A percentile compares a stretch with the other conserved stretches of the same genome.
These are phyloP conservation scores for Chaetura pelagica DNA, from an alignment of 2,113 vertebrate genomes.

Conservation along the genomic window DNA sequence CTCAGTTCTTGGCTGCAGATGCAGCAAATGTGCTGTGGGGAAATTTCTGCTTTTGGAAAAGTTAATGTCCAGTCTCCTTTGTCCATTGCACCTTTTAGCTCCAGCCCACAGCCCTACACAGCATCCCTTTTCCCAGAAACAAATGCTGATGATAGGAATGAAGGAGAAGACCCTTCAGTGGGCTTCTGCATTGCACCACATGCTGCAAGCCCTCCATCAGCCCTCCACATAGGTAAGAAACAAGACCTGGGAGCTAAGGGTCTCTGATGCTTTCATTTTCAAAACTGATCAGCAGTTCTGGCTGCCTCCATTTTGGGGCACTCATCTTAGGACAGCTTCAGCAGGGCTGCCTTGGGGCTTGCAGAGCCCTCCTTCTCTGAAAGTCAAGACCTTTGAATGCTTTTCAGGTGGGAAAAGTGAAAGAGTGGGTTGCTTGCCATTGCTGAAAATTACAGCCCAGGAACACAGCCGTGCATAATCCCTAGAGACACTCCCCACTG, in stretches of 20 bases:
- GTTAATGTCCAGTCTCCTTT: neutral
- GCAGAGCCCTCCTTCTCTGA: neutral
- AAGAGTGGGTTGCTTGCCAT: accelerated
- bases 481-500: neutral
- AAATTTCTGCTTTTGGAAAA: neutral
- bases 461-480: accelerated
- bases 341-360: neutral
- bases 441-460: neutral
- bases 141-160: neutral
- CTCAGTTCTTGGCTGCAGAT: neutral
- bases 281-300: neutral
- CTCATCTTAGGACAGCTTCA: neutral
- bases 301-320: neutral
- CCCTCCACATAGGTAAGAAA: neutral
- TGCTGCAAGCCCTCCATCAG: neutral
- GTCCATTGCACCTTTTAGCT: neutral
- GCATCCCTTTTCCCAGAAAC: neutral
- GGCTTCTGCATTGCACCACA: neutral
- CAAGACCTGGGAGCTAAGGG: neutral
- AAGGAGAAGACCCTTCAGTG: neutral
- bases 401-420: neutral
- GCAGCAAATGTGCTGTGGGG: neutral
- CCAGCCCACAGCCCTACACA: accelerated
- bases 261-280: neutral
- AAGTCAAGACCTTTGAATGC: neutral